phyloP scores from a whole-genome alignment of 2,888 invertebrate species.

The Cyclophora albipunctata region DNA sequence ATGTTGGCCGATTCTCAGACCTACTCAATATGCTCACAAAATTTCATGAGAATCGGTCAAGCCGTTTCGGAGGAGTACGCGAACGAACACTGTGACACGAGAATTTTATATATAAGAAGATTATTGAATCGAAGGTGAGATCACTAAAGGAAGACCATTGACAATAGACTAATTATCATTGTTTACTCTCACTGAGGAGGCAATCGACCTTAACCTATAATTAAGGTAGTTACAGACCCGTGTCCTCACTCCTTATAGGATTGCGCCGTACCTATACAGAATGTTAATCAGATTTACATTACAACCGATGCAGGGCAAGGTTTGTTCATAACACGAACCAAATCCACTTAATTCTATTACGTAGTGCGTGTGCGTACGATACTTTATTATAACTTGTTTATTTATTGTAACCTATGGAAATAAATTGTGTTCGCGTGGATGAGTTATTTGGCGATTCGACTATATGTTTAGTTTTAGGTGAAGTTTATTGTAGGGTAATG shows the following conservation, averaged over 20 bases:
- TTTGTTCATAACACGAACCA: slow-evolving; percentile 5
- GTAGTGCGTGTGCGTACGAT: slow-evolving; percentile 18
- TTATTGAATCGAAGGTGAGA: too few relatives aligned
- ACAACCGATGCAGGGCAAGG: slow-evolving; percentile 39
- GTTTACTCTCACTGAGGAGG: slow-evolving; percentile 4
- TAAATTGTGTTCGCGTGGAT: slow-evolving; percentile 6
- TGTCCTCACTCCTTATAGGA: slow-evolving; percentile 44
- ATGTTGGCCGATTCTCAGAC: too few relatives aligned
- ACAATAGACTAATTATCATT: slow-evolving; percentile 15
- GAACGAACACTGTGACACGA: too few relatives aligned
- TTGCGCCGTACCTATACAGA: slow-evolving; percentile 24
- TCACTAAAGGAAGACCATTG: not conserved
- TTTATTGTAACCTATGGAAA: slow-evolving; percentile 15
- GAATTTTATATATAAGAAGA: too few relatives aligned
- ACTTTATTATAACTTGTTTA: slow-evolving; percentile 17
- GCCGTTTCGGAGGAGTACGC: too few relatives aligned
- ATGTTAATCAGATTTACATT: slow-evolving; percentile 36
- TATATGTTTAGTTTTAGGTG: too few relatives aligned
- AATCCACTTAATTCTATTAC: slow-evolving; percentile 13
- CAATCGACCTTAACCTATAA: slow-evolving; percentile 42
- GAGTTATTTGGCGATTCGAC: too few relatives aligned
- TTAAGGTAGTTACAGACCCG: slow-evolving; percentile 18
- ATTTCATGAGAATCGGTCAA: too few relatives aligned
- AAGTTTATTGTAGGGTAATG: too few relatives aligned
- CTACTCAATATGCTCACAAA: too few relatives aligned